Base-by-base conservation (phyloP, 2,113 vertebrate genomes). In the Tonatia bakeri region DNA sequence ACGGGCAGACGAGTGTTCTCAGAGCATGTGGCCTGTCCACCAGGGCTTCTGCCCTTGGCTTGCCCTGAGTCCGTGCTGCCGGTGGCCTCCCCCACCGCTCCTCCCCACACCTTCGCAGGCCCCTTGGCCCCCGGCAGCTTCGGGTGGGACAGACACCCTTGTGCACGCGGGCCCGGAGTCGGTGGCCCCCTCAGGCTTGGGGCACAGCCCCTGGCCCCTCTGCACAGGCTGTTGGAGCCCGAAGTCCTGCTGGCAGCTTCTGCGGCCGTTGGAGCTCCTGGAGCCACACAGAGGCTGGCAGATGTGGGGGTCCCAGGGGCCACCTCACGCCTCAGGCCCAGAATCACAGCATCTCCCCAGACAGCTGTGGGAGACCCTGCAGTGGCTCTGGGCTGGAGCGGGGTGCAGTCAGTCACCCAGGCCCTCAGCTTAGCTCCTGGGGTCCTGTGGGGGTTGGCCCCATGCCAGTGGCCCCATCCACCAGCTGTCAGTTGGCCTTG, bases 401-500 rank as follows among this genome's bases (percentile, higher is more conserved):
- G 45, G 38, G 56, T 3, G 0, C 17, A 38, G 52, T 43, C 43
- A 4, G 10, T 7, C 5, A 0, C 40, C 40, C 10, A 20, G n/a
- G 86, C 15, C 33, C 11, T 0, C 12, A 33, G n/a, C 72, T 17
- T 52, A 13, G 56, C 36, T 16, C 50, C 43, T 31, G 9, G 3
- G 38, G 40, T 38, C 65, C 84, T 17, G 72, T 47, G 64, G 38
- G 24, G 64, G 28, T 6, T 6, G 13, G 47, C 45, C n/a, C 19
- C 56, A 3, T 7, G 4, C 9, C 1, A 4, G 50, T 20, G 1
- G 31, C 33, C 33, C 83, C 3, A 1, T 2, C 24, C 17, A 0
- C 43, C 24, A 1, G n/a, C 59, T 3, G 5, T 3, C 4, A 38
- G 19, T 7, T 7, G 36, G 28, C 33, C 0, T 7, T 0, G 14